Evolutionary conservation across 2,113 vertebrate genomes (phyloP), one percentile per base, ranked within the genome.

Genomic region (Cyprinodon tularosa): DNA sequence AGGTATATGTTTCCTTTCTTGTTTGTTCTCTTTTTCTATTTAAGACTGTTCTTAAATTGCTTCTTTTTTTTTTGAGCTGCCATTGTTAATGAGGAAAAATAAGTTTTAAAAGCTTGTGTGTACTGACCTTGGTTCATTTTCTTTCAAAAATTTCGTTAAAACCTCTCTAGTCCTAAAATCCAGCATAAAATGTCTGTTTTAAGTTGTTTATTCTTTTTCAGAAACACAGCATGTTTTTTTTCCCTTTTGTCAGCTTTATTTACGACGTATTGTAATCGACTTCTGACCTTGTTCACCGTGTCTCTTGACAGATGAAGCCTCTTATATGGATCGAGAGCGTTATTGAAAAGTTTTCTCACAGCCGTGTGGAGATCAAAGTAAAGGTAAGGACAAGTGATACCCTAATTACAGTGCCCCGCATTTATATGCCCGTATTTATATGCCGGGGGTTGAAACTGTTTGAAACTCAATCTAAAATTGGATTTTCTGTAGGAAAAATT

Each of bases 271-370:
- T 62, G 73, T 74, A 66, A 76, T 53, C 39, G 20, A 57, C 63
- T 78, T 68, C 78, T 87, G 82, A 92, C 84, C 84, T 89, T 83
- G 79, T 78, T 83, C 69, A 3, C 80, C 53, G 53, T 47, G 40
- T 73, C 76, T 75, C 37, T 65, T 29, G 84, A 76, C 93, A 96
- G 95, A 92, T 95, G 83, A 96, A 95, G 88, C 95, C 95, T 66
- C 94, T 96, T 50, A 94, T 96, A 83, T 96, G 95, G 95, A 96
- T 95, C 12, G 95, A 96, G 88, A 95, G 95, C 40, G 87, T 93
- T 84, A 95, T 96, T 76, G 95, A 96, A 86, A 96, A 89, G 91
- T 95, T 93, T 84, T 95, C 95, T 67, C 95, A 95, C 91, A 96
- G 95, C 74, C 92, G 95, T 22, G 93, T 95, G 80, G 94, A 95